Percentiles rank a stretch among this genome's conserved stretches.
These are phyloP conservation scores for Mungos mungo DNA, from an alignment of 2,113 vertebrate genomes.

Conservation along the genomic window DNA sequence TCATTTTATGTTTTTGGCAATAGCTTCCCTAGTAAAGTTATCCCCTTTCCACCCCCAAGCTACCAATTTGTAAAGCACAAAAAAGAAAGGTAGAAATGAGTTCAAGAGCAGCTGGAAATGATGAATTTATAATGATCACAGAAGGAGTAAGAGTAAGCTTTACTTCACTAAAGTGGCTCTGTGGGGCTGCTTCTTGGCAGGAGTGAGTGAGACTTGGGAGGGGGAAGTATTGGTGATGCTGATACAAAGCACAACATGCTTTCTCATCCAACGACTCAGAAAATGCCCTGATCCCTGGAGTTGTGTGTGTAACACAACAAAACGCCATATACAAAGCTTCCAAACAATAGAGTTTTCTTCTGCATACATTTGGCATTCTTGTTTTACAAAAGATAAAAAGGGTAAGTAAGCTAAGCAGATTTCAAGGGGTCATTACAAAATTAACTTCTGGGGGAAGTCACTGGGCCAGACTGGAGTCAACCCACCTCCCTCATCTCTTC, in stretches of 20 bases:
- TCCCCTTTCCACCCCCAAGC: slow-evolving; percentile 44
- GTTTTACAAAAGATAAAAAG: slow-evolving; percentile 25
- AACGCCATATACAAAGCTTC: not conserved
- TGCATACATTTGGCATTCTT: not conserved
- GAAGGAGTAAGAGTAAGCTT: slow-evolving; percentile 60
- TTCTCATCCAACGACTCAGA: not conserved
- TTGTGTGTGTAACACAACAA: not conserved
- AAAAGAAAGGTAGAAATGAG: slow-evolving; percentile 57
- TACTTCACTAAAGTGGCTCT: slow-evolving; percentile 33
- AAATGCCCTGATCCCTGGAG: slow-evolving; percentile 12
- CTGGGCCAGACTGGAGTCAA: not conserved
- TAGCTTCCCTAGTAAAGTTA: slow-evolving; percentile 27
- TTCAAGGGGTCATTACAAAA: slow-evolving; percentile 40
- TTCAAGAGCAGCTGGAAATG: slow-evolving; percentile 66
- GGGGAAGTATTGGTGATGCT: not conserved
- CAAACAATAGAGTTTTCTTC: not conserved
- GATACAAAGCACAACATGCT: not conserved
- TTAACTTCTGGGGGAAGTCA: slow-evolving; percentile 27
- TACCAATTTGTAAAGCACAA: slow-evolving; percentile 68
- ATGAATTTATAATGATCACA: slow-evolving; percentile 70
- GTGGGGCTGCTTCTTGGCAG: slow-evolving; percentile 56
- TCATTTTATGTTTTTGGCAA: slow-evolving; percentile 63
- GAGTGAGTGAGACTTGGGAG: not conserved
- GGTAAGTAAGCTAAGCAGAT: slow-evolving; percentile 27
- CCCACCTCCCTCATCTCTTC: slow-evolving; percentile 56